phyloP scores from a whole-genome alignment of 2,888 invertebrate species.

The Polia nebulosa region DNA sequence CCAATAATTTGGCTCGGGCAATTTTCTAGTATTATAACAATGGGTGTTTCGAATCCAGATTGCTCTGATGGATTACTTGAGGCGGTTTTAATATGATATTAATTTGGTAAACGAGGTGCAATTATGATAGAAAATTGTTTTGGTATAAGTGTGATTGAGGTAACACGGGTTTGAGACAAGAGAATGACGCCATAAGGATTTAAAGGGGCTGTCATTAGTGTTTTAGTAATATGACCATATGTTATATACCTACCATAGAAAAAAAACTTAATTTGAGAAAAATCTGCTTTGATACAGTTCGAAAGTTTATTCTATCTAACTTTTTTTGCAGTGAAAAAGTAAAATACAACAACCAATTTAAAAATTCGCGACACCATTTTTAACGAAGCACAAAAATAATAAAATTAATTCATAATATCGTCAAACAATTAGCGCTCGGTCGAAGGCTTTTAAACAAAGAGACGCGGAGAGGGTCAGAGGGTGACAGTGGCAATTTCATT shows the following conservation, averaged over 20 bases:
- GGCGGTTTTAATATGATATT: conserved; percentile 70
- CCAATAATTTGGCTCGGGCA: conserved; percentile 84
- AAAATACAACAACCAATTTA: not conserved
- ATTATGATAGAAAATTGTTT: conserved; percentile 53
- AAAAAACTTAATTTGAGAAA: not conserved
- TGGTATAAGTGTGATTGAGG: conserved; percentile 49
- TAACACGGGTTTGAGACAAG: conserved; percentile 19
- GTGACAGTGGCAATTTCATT: conserved; percentile 87
- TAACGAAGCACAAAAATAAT: conserved; percentile 71
- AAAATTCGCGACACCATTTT: not conserved
- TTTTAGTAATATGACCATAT: not conserved
- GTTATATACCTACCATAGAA: too few relatives aligned
- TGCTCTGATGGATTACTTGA: conserved; percentile 83
- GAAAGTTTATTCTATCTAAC: not conserved
- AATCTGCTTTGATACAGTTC: not conserved
- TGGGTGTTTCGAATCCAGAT: conserved; percentile 81
- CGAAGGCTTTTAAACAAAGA: conserved; percentile 71
- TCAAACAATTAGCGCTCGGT: conserved; percentile 83
- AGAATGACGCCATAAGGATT: not conserved
- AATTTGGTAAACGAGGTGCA: conserved; percentile 65
- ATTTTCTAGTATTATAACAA: conserved; percentile 87
- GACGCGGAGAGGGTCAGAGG: conserved; percentile 81
- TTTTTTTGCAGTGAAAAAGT: not conserved
- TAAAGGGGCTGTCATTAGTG: conserved; percentile 4
- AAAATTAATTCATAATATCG: conserved; percentile 84